phyloP scores from a whole-genome alignment of 2,888 invertebrate species.

The Tridacna crocea region DNA sequence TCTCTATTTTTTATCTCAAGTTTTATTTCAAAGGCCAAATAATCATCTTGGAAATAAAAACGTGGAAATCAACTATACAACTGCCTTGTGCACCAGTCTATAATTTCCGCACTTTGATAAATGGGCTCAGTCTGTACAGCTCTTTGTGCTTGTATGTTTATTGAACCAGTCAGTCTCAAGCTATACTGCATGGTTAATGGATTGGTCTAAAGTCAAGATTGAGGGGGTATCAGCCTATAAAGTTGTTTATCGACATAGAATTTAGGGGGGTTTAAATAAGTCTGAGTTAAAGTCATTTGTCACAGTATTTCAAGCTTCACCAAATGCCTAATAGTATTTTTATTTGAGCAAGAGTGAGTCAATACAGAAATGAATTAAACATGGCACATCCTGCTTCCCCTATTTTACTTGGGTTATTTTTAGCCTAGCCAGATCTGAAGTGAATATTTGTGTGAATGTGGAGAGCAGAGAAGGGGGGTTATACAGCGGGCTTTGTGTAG shows the following conservation, averaged over 20 bases:
- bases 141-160: constrained; percentile 73
- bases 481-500: constrained; percentile 56
- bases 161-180: constrained; percentile 64
- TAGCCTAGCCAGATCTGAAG: constrained; percentile 59
- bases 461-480: constrained; percentile 58
- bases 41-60: neutral
- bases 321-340: neutral
- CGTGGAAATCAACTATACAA: neutral
- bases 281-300: neutral
- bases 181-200: constrained; percentile 70
- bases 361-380: constrained; percentile 12
- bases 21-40: neutral
- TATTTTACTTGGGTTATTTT: constrained; percentile 54
- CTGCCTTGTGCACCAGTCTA: constrained; percentile 59
- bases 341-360: neutral
- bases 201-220: constrained; percentile 24
- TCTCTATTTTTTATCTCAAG: neutral
- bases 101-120: constrained; percentile 75
- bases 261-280: neutral
- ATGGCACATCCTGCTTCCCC: constrained; percentile 38
- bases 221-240: neutral
- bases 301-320: neutral
- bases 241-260: constrained; percentile 11
- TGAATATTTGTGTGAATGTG: constrained; percentile 57
- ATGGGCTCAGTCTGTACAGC: constrained; percentile 67